Base-by-base conservation (phyloP, 1,140 invertebrate genomes). In the Stenopsyche tienmushanensis region DNA sequence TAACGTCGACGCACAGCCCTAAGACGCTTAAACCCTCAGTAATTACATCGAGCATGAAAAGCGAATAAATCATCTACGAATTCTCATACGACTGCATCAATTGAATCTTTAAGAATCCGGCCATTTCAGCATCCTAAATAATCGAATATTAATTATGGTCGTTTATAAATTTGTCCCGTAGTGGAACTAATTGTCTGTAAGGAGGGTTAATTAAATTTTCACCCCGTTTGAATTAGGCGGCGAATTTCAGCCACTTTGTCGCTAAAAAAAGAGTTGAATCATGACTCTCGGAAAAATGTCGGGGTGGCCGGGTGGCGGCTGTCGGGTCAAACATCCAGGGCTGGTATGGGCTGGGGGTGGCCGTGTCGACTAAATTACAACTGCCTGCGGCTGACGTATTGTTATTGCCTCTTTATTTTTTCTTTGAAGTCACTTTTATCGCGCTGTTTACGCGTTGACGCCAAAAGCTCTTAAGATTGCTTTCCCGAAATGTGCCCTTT, bases 361-460 rank as follows among this genome's bases (percentile, higher is more conserved):
- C 13, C 23, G 23, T 29, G 52, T 54, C 52, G 52, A 54, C 52
- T 54, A 54, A 54, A 54, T 54, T 54, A 54, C 52, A 54, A 54
- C 52, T 54, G 67, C 50, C 65, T 71, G 70, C 47, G 62, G 52
- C 59, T 70, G 70, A 70, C 70, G 47, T 65, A 71, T 70, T 70
- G 63, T 71, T 71, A 71, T 70, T 70, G 52, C 59, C 62, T 58
- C 60, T 66, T 69, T 59, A 58, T 69, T 59, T 60, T 63, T 69
- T 44, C 44, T 69, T 69, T 65, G 63, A 69, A 34, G 63, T 55
- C 44, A 52, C 57, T 59, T 58, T 69, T 68, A 54, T 68, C 60
- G 63, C 49, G 44, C 57, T 62, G 63, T 62, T 65, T 65, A 69
- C 64, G 58, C 63, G 53, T 54, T 54, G 54, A 58, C 66, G 42